Percentiles rank a stretch among this genome's conserved stretches.
These are phyloP conservation scores for Callipepla californica DNA, from an alignment of 2,113 vertebrate genomes.

Conservation along the genomic window DNA sequence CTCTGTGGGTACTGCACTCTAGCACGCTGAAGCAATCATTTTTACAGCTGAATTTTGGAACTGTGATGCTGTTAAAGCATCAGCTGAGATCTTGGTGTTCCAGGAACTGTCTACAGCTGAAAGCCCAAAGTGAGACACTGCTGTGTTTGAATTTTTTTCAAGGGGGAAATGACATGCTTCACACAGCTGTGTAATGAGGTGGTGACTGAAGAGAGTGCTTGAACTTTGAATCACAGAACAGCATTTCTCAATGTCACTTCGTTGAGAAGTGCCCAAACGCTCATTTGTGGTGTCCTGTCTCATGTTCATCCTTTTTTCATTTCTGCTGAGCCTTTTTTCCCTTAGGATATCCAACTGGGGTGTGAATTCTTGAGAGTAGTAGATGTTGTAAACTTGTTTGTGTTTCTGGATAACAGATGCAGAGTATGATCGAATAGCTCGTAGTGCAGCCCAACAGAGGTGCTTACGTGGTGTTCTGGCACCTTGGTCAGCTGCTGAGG, in stretches of 20 bases:
- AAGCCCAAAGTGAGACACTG: background rate
- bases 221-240: background rate
- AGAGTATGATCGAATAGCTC: background rate
- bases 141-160: background rate
- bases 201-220: background rate
- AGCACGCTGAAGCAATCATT: background rate
- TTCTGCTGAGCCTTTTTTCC: background rate
- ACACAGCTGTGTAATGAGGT: background rate
- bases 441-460: background rate
- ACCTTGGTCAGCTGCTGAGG: background rate
- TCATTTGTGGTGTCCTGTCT: background rate
- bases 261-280: background rate
- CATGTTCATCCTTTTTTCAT: background rate
- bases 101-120: background rate
- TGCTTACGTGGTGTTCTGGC: background rate
- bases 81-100: background rate
- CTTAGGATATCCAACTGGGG: background rate
- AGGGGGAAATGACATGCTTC: background rate
- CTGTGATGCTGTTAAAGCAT: background rate
- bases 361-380: background rate
- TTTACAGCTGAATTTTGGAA: background rate
- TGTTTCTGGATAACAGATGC: background rate
- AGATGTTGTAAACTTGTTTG: background rate
- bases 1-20: background rate
- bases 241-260: background rate